Percentiles rank a stretch among this genome's conserved stretches.
Evolutionary conservation across 2,113 vertebrate genomes (phyloP).

Genomic region (Scolopax mira): DNA sequence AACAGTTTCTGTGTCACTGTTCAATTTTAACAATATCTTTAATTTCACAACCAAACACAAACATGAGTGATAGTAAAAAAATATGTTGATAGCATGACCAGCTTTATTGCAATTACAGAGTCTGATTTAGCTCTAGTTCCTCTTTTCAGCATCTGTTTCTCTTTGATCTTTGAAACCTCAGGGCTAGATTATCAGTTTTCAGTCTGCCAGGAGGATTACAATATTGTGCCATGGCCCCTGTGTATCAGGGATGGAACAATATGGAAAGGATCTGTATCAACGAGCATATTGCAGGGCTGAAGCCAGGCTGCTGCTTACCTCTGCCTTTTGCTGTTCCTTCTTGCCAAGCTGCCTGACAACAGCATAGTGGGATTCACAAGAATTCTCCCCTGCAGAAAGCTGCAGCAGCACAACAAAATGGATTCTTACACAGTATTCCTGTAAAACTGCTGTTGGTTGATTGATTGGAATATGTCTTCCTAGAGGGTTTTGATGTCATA

Average conservation of each 20-base stretch:
- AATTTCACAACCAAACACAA: background rate
- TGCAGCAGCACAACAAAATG: background rate
- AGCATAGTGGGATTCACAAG: background rate
- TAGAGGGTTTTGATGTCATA: background rate
- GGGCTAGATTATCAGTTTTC: conserved; percentile 29
- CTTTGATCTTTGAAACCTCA: conserved; percentile 14
- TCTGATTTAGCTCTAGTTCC: background rate
- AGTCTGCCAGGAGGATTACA: background rate
- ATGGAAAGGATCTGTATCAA: background rate
- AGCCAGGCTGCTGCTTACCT: background rate
- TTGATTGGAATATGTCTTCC: background rate
- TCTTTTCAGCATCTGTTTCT: background rate
- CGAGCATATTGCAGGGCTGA: background rate
- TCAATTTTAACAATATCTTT: background rate
- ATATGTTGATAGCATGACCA: background rate
- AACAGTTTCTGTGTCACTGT: background rate
- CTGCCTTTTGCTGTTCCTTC: background rate
- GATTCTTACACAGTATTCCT: background rate
- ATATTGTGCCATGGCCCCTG: background rate
- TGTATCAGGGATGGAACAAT: background rate
- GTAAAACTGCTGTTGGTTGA: background rate
- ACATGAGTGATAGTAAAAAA: background rate
- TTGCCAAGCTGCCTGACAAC: background rate
- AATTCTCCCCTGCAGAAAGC: background rate
- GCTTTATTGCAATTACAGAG: background rate